Base-by-base conservation (phyloP, 2,113 vertebrate species). In the Actenoides lindsayi region DNA sequence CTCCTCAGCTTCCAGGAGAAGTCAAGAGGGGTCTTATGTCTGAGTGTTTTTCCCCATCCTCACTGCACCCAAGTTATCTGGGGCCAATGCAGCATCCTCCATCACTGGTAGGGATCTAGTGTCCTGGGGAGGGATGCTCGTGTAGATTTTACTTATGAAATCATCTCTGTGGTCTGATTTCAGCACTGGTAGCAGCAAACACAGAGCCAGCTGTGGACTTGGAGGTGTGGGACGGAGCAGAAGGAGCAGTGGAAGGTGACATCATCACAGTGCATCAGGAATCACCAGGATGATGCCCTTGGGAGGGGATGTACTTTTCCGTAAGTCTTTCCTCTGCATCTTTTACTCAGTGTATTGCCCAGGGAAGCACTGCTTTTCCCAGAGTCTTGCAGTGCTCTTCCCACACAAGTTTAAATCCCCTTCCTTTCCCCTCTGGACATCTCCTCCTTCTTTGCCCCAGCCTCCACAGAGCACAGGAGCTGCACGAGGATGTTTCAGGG, bases 51-150 rank as follows among this genome's bases (percentile, higher is more conserved):
- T 62, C 16, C 35, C 44, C 37, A 25, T 10, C 18, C 21, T 81
- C 30, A 2, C 10, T 1, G 11, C 39, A 9, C 31, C 12, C 4
- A 30, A 17, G 27, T 10, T 28, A 24, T 69, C 39, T 60, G 33
- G 21, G 57, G 25, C 30, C 80, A 33, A 1, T 17, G 33, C 21
- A 46, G 41, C 60, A 51, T 30, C 35, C 11, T 39, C 37, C 35
- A 16, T 4, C 75, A 17, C 17, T 14, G 16, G 33, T 4, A 33
- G 37, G 65, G 7, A 9, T 4, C 67, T 59, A 0, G 0, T 44
- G 42, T 31, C 33, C 71, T 15, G 7, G 10, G 28, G 9, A 89
- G 30, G 8, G 56, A 2, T 60, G 17, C 3, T 64, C 3, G 2
- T 7, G 10, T 31, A 28, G 53, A 16, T 73, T 63, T 44, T 41